These are phyloP conservation scores for Calidris pygmaea DNA, from an alignment of 2,113 vertebrate genomes.

Conservation along the genomic window DNA sequence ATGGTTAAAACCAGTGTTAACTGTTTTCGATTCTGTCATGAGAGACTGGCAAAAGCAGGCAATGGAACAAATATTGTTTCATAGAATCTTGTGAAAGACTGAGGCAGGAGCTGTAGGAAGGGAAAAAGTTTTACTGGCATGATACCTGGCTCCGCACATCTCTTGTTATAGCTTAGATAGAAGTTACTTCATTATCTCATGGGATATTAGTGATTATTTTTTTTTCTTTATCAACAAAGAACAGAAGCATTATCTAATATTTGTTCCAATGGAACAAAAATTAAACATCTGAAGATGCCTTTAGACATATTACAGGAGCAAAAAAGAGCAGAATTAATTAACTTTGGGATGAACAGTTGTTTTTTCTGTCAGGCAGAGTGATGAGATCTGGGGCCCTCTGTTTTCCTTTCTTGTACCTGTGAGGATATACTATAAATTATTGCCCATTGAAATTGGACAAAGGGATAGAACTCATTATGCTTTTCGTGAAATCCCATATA, in stretches of 20 bases:
- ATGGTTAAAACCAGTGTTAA: neutral
- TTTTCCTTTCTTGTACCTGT: neutral
- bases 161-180: neutral
- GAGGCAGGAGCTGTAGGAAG: neutral
- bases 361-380: neutral
- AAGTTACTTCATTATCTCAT: neutral
- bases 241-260: neutral
- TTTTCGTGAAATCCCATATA: neutral
- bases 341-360: neutral
- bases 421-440: neutral
- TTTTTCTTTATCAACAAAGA: neutral
- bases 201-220: neutral
- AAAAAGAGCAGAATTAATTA: conserved; percentile 1
- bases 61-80: neutral
- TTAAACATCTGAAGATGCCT: neutral
- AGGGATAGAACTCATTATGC: neutral
- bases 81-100: neutral
- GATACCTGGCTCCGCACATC: neutral
- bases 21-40: neutral
- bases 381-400: neutral
- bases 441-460: neutral
- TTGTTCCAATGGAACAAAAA: neutral
- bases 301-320: neutral
- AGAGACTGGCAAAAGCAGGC: neutral
- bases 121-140: neutral